phyloP scores from a whole-genome alignment of 2,113 vertebrate genomes.

The Colius striatus region DNA sequence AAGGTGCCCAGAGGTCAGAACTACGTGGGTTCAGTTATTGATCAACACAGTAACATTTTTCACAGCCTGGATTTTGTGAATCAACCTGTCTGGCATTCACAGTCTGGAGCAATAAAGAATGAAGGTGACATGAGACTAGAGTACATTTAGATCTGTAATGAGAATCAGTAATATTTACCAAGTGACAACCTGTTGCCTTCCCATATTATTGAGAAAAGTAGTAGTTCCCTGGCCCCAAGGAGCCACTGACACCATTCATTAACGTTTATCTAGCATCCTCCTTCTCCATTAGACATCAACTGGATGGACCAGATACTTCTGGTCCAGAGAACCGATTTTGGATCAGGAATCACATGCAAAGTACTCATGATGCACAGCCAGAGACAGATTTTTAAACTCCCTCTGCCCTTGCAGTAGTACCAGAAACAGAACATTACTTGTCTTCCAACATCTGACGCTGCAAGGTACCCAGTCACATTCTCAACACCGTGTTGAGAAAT shows the following conservation, averaged over 20 bases:
- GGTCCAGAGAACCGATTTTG: neutral
- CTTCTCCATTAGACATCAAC: neutral
- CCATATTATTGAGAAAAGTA: neutral
- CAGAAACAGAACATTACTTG: neutral
- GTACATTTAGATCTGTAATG: neutral
- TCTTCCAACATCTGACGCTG: neutral
- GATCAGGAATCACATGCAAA: neutral
- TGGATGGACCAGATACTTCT: neutral
- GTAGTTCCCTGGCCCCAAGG: neutral
- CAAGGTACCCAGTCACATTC: rapidly evolving
- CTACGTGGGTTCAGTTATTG: neutral
- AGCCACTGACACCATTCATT: neutral
- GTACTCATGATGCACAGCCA: neutral
- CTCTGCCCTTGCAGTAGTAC: neutral
- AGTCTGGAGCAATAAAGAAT: neutral
- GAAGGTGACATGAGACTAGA: neutral
- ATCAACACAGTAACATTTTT: neutral
- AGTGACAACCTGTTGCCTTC: neutral
- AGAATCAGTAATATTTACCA: neutral
- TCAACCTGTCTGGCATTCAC: neutral
- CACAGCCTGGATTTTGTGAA: neutral
- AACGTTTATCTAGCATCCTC: neutral
- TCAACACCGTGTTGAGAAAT: neutral
- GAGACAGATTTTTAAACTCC: neutral
- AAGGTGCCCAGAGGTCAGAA: neutral